Base-by-base conservation (phyloP, 2,888 invertebrate genomes). In the Scelioninae gen. 2 region DNA sequence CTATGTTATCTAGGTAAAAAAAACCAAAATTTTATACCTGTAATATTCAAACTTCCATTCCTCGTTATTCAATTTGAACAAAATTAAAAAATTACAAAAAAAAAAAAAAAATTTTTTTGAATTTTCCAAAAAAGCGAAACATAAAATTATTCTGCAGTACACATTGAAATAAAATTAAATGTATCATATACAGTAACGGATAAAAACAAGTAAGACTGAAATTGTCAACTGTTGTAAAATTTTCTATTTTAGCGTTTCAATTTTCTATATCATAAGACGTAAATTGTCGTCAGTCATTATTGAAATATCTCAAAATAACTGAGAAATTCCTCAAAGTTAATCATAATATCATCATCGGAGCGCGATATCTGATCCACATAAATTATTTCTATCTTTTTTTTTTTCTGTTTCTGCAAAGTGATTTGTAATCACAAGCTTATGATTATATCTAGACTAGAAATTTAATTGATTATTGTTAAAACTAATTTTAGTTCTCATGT, bases 1-100 rank as follows among this genome's bases (percentile, higher is more conserved):
- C 85, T 81, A 86, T 86, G 85, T 85, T 84, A 81, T 84, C 83
- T 83, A 86, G 85, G 85, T 85, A 81, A 82, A 58, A n/a, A n/a
- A n/a, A n/a, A n/a, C n/a, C 25, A 58, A 2, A 2, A n/a, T 31
- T 48, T 48, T 41, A 41, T 37, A n/a, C n/a, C 13, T 22, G 22
- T 22, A 4, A 22, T 5, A 9, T 25, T 4, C 6, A 25, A 25
- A 25, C 25, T 25, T 25, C 25, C 25, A 25, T 25, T 25, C 25
- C 25, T 25, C 6, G 6, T 25, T 9, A 9, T 31, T 31, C 11
- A 35, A 35, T 35, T 35, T n/a, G 2, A 35, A 35, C 25, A 25
- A 25, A 25, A 25, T 25, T 25, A 3, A 25, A 25, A 25, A 3
- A 25, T n/a, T n/a, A n/a, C n/a, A n/a, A n/a, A n/a, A n/a, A n/a